Evolutionary conservation across 92 coral and sea anemone genomes (phyloP).

Genomic region (Pocillopora meandrina): DNA sequence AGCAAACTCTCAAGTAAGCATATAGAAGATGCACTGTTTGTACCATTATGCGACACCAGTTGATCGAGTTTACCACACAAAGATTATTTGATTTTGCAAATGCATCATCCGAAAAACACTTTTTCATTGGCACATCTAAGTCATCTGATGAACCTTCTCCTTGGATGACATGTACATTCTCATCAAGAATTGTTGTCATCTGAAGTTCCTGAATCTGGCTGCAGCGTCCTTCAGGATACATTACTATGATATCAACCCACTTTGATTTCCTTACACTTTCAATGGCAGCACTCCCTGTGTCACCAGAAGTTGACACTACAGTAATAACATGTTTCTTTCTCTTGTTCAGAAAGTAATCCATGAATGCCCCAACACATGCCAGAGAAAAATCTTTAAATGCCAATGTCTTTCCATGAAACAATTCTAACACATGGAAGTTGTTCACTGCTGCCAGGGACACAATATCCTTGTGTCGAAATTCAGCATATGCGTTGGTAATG

Average conservation of each 20-base stretch:
- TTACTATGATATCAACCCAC: conserved; percentile 69
- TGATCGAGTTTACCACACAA: conserved; percentile 77
- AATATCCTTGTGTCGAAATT: conserved; percentile 57
- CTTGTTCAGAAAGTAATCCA: conserved; percentile 75
- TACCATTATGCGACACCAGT: conserved; percentile 85
- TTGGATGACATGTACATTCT: conserved; percentile 76
- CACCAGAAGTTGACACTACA: conserved; percentile 87
- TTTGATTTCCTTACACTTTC: conserved; percentile 69
- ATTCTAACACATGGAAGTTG: conserved; percentile 69
- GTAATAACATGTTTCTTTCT: conserved; percentile 62
- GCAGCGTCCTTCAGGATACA: conserved; percentile 84
- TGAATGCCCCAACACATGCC: conserved; percentile 68
- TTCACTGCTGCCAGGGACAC: conserved; percentile 60
- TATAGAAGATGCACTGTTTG: conserved; percentile 83
- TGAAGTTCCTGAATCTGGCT: conserved; percentile 83
- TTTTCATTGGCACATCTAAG: conserved; percentile 65
- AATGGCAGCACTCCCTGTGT: conserved; percentile 96
- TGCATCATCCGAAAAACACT: conserved; percentile 56
- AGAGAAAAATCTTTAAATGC: conserved; percentile 91
- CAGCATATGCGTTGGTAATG: conserved; percentile 69
- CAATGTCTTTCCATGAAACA: conserved; percentile 93
- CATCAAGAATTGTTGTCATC: conserved; percentile 84
- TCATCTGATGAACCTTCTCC: conserved; percentile 89
- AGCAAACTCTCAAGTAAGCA: conserved; percentile 79
- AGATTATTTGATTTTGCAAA: conserved; percentile 63